Base-by-base conservation (phyloP, 1,140 invertebrate species). In the Sinonovacula constricta region DNA sequence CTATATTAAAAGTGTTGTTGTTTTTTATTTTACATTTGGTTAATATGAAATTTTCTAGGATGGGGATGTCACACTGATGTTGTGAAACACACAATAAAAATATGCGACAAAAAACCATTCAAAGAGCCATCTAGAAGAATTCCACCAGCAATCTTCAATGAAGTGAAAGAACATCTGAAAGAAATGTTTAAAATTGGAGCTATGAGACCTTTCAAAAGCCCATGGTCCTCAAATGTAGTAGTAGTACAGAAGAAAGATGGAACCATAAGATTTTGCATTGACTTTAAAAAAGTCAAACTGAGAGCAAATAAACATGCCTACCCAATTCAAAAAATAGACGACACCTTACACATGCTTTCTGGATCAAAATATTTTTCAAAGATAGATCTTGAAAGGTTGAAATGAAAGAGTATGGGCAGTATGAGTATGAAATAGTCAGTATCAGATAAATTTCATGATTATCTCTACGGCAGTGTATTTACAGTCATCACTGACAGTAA, bases 161-260 rank as follows among this genome's bases (percentile, higher is more conserved):
- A 76, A 33, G 62, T 76, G 1, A 45, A 34, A 34, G 39, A 65
- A 15, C 74, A 70, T 36, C 24, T 69, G 15, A 26, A 57, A 14
- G 53, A 77, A 4, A 31, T 77, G 66, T 18, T 77, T 18, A 36
- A 63, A 3, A 53, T 53, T 0, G 77, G 49, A 12, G 49, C 56
- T 51, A 70, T 79, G 7, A 4, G 67, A 34, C 18, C 45, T 22
- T 72, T 45, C 10, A 30, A 60, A 36, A 79, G 54, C 18, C 63
- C 65, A 93, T 93, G 92, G 91, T 91, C 88, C 3, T 91, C 92
- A 1, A 92, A 92, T 0, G 80, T 93, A 18, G 92, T 93, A 0
- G 83, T 89, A 2, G 89, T 92, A 0, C 33, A 85, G 26, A 93
- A 93, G 76, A 59, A 85, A 0, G 84, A 92, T 82, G 91, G 90